phyloP scores from a whole-genome alignment of 2,797 vertebrate genomes.

The Danio albolineatus region DNA sequence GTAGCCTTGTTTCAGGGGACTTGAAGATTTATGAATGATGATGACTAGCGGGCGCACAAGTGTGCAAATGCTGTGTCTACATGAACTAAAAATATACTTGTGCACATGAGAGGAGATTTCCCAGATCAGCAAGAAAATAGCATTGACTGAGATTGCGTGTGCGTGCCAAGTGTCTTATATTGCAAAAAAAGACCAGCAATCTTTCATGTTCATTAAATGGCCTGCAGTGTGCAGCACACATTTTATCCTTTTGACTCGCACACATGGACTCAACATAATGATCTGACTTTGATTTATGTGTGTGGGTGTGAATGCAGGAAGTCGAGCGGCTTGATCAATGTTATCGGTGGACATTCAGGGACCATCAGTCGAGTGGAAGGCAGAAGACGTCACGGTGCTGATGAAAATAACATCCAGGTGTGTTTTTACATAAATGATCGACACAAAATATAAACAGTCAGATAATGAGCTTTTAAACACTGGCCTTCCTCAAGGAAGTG shows the following conservation, averaged over 20 bases:
- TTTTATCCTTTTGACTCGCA: neutral
- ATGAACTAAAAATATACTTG: constrained; percentile 44
- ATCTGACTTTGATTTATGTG: constrained; percentile 25
- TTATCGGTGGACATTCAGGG: constrained; percentile 78
- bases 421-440: constrained; percentile 17
- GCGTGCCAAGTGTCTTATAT: neutral
- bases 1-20: constrained; percentile 35
- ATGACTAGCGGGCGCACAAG: constrained; percentile 18
- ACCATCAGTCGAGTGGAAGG: constrained; percentile 82
- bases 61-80: constrained; percentile 37
- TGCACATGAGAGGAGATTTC: constrained; percentile 26
- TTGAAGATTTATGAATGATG: constrained; percentile 45
- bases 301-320: constrained; percentile 72
- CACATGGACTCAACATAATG: constrained; percentile 17
- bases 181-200: neutral
- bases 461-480: too few relatives aligned
- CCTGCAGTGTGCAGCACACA: constrained; percentile 22
- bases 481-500: neutral
- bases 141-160: constrained; percentile 26
- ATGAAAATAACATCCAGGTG: constrained; percentile 84
- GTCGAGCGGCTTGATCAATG: constrained; percentile 76
- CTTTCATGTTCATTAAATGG: neutral
- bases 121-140: constrained; percentile 43
- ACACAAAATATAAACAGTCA: neutral
- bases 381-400: constrained; percentile 72